Base-by-base conservation (phyloP, 2,113 vertebrate species). In the Phrynosoma blainvillii region DNA sequence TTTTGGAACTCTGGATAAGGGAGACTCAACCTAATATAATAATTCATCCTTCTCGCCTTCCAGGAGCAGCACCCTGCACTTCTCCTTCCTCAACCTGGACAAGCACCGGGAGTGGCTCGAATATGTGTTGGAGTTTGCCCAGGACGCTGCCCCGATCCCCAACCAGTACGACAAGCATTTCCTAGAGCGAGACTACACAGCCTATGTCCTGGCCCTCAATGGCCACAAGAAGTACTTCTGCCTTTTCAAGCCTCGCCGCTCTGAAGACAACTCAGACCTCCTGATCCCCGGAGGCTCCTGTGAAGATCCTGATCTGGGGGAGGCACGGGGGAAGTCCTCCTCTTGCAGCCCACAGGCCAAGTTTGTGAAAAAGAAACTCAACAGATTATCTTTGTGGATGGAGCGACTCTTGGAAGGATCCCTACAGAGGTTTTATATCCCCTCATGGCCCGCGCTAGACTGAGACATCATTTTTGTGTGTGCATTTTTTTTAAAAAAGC, bases 161-260 rank as follows among this genome's bases (percentile, higher is more conserved):
- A 98, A 99, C 30, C 98, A 98, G 87, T 98, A 98, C 0, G 98
- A 99, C 87, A 91, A 96, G 77, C 97, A 96, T 47, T 98, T 97
- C 92, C 90, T 97, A 0, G 97, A 97, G 18, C 96, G 97, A 0
- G 98, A 99, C 96, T 98, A 98, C 96, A 98, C 98, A 0, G 99
- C 98, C 77, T 99, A 98, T 0, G 98, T 99, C 16, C 96, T 99
- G 95, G 99, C 98, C 1, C 97, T 99, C 9, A 99, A 99, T 0
- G 99, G 99, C 77, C 98, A 99, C 95, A 99, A 99, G 95, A 99
- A 99, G 78, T 99, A 99, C 96, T 98, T 99, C 88, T 99, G 99
- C 91, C 98, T 99, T 73, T 99, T 99, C 89, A 99, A 97, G 94
- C 98, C 98, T 2, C 98, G 97, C 92, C 98, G 97, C 0, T 96